Evolutionary conservation across 2,113 vertebrate species (phyloP).

Genomic region (Camelus dromedarius): DNA sequence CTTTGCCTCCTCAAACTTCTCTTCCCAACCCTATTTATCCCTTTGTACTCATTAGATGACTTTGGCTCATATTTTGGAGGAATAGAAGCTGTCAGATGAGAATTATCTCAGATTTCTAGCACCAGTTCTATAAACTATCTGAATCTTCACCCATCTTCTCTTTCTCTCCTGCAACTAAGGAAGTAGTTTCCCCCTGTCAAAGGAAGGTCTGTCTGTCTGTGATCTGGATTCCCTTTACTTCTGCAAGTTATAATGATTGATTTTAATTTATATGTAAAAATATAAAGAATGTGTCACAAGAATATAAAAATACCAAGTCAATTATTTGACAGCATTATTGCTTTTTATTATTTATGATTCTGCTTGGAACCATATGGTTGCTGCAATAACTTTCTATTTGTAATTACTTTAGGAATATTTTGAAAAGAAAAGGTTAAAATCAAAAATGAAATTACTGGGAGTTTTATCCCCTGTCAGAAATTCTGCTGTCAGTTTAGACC

Average conservation of each 20-base stretch:
- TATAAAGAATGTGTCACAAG: not conserved
- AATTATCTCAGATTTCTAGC: not conserved
- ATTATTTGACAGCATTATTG: not conserved
- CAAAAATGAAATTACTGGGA: constrained; percentile 88
- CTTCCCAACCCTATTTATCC: not conserved
- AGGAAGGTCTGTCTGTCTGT: not conserved
- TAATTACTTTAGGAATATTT: constrained; percentile 93
- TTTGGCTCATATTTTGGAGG: not conserved
- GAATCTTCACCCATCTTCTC: not conserved
- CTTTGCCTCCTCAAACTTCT: not conserved
- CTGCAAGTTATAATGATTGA: not conserved
- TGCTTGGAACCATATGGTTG: not conserved
- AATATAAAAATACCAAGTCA: constrained; percentile 20
- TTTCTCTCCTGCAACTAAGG: not conserved
- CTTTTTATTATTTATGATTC: constrained; percentile 42
- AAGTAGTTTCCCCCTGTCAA: not conserved
- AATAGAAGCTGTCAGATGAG: not conserved
- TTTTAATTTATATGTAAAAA: constrained; percentile 13
- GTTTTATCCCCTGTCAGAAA: constrained; percentile 79
- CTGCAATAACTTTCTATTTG: constrained; percentile 63
- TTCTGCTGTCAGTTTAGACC: constrained; percentile 91
- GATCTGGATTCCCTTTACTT: not conserved
- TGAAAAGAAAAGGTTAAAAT: constrained; percentile 93
- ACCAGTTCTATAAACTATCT: not conserved
- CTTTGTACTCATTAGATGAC: not conserved